phyloP scores from a whole-genome alignment of 92 coral and sea anemone species.

The Epizoanthus illoricatus region DNA sequence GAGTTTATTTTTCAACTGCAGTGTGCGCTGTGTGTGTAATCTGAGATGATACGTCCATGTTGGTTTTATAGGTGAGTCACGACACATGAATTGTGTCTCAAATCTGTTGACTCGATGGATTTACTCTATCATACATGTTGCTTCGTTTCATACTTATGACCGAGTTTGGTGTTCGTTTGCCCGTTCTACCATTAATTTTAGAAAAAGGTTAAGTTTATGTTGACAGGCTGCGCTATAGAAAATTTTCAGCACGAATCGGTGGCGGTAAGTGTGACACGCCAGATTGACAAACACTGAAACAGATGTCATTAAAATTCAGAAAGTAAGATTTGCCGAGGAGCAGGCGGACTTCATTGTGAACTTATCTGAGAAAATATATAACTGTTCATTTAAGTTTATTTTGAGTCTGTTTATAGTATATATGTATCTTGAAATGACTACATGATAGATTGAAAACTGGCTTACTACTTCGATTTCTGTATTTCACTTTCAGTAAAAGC shows the following conservation, averaged over 20 bases:
- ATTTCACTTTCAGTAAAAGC: not conserved
- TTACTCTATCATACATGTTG: not conserved
- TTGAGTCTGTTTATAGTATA: constrained; percentile 4
- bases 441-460: not conserved
- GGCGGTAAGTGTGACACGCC: not conserved
- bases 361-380: not conserved
- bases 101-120: constrained; percentile 27
- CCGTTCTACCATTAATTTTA: not conserved
- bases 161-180: not conserved
- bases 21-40: not conserved
- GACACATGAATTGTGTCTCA: constrained; percentile 23
- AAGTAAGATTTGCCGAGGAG: not conserved
- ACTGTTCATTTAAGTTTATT: constrained; percentile 11
- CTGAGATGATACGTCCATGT: constrained; percentile 17
- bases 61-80: constrained; percentile 2
- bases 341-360: not conserved
- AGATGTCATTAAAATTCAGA: constrained; percentile 12
- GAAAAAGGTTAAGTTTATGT: not conserved
- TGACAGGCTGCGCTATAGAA: not conserved
- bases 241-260: no score
- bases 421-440: no score
- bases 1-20: not conserved
- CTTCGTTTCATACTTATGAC: not conserved
- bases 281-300: constrained; percentile 13
- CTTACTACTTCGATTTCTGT: not conserved